Evolutionary conservation across 2,113 vertebrate species (phyloP).

Genomic region (Caranx ignobilis): DNA sequence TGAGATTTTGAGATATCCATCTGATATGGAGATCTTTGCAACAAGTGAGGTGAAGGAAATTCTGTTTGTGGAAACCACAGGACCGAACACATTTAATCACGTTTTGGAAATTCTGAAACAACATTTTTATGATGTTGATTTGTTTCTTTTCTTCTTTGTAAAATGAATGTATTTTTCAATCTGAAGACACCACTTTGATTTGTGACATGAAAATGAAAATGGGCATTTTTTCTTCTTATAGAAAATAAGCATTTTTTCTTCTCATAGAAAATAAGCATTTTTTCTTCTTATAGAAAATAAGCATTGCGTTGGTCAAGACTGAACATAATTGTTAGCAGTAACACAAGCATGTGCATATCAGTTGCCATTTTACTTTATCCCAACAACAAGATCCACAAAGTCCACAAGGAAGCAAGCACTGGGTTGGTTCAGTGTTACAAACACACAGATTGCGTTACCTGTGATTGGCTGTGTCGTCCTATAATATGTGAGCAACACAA

Average conservation of each 20-base stretch:
- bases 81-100: neutral
- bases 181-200: neutral
- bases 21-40: neutral
- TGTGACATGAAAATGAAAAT: too few species aligned
- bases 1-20: neutral
- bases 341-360: neutral
- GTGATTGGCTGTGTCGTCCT: slow-evolving; percentile 37
- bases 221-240: too few species aligned
- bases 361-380: neutral
- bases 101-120: neutral
- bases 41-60: neutral
- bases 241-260: too few species aligned
- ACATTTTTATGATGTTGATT: neutral
- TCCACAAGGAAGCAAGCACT: neutral
- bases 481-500: slow-evolving; percentile 25
- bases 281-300: neutral
- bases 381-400: neutral
- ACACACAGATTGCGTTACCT: slow-evolving; percentile 39
- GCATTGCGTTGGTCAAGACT: neutral
- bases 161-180: neutral
- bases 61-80: neutral
- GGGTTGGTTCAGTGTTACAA: slow-evolving; percentile 1
- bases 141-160: neutral
- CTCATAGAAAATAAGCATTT: too few species aligned
- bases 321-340: neutral